Conservation (phyloP, 2,113 vertebrate genomes). For the Sphaerodactylus townsendi region DNA sequence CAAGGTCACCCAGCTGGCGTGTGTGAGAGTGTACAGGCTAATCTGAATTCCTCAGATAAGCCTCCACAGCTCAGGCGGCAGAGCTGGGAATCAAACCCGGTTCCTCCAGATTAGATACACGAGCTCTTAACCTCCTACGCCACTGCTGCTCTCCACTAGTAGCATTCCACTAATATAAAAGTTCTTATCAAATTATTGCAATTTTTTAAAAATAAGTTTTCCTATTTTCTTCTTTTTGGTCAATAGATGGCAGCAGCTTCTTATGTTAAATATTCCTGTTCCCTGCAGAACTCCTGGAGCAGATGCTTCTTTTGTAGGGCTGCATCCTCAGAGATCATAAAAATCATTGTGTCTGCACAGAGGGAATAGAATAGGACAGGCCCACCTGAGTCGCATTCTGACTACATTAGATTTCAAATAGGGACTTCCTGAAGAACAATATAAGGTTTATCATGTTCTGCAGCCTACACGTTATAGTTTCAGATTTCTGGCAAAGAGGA, state of each 20-base stretch:
- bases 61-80: no score
- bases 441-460: background rate
- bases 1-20: no score
- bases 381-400: fast-evolving
- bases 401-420: background rate
- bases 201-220: no score
- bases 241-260: slow-evolving; percentile 68
- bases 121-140: no score
- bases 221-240: background rate
- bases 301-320: background rate
- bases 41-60: no score
- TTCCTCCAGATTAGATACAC: no score
- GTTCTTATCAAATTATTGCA: background rate
- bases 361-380: background rate
- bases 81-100: no score
- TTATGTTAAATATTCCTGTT: background rate
- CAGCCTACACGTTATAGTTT: background rate
- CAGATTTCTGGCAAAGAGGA: background rate
- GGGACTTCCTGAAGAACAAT: background rate
- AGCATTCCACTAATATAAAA: background rate
- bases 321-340: background rate
- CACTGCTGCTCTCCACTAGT: no score
- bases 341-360: background rate
- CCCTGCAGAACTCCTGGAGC: fast-evolving
- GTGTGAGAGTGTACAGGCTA: no score